Conservation (phyloP, 92 coral and sea anemone genomes). For the Meandrina meandrites region DNA sequence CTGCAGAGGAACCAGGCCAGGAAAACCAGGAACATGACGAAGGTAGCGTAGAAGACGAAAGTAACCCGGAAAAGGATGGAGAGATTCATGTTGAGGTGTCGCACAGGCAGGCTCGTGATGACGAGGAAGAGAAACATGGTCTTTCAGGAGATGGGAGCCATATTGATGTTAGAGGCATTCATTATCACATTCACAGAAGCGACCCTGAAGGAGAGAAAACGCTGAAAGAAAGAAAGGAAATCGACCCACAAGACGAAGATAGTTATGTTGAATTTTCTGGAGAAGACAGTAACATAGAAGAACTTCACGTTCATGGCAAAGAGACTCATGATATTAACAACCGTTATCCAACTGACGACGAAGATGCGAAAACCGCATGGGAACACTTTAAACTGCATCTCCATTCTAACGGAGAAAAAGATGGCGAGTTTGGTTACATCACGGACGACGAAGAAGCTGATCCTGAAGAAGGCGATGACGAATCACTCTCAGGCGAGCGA, state of each 20-base stretch:
- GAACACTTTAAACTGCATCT: conserved; percentile 12
- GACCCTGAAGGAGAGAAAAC: background rate
- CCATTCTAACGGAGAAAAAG: background rate
- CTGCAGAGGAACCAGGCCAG: conserved; percentile 29
- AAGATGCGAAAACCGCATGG: conserved; percentile 6
- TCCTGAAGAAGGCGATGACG: background rate
- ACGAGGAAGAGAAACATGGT: background rate
- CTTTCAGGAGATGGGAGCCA: conserved; percentile 13
- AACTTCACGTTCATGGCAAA: background rate
- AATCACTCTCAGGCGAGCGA: conserved; percentile 13
- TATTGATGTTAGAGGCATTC: background rate
- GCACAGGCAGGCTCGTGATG: background rate
- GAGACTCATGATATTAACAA: background rate
- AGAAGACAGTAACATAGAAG: conserved; percentile 15
- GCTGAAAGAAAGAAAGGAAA: background rate
- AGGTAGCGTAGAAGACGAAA: background rate
- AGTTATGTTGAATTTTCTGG: background rate
- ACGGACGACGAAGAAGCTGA: conserved; percentile 25
- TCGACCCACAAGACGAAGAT: conserved; percentile 3
- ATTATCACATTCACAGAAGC: background rate
- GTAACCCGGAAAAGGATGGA: background rate
- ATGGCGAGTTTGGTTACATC: conserved; percentile 32
- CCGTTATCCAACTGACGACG: background rate
- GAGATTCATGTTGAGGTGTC: background rate
- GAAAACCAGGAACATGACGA: conserved; percentile 5